Evolutionary conservation across 2,797 vertebrate genomes (phyloP).

Genomic region (Geotrypetes seraphini): DNA sequence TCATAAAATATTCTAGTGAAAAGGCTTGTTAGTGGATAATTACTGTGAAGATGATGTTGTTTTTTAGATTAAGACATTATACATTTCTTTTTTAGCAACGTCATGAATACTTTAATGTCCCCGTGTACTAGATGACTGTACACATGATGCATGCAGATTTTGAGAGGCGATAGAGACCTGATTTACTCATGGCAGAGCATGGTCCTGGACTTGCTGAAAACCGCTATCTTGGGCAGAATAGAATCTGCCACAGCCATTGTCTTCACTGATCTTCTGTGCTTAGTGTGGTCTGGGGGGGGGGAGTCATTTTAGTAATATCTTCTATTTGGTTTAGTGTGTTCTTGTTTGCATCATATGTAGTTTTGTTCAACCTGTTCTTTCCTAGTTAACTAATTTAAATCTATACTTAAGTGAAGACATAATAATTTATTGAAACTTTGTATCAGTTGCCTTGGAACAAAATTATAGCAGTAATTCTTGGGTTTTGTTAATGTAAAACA

Average conservation of each 20-base stretch:
- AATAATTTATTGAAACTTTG: no score
- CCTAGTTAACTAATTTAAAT: no score
- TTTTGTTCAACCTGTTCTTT: no score
- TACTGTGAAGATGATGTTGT: constrained; percentile 31
- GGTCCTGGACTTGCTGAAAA: constrained; percentile 64
- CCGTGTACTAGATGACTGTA: constrained; percentile 91
- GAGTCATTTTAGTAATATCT: constrained; percentile 31
- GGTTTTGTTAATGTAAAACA: no score
- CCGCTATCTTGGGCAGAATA: constrained; percentile 51
- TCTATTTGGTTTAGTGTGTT: constrained; percentile 20
- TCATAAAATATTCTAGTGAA: no score
- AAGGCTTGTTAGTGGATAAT: constrained; percentile 14
- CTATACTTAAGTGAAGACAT: no score
- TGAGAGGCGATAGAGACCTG: constrained; percentile 61
- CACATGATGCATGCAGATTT: constrained; percentile 67
- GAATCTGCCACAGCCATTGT: constrained; percentile 33
- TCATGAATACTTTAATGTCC: constrained; percentile 97
- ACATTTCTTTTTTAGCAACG: constrained; percentile 87
- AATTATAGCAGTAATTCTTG: no score
- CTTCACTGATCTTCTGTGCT: constrained; percentile 38
- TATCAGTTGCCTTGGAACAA: no score
- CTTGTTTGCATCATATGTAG: no score
- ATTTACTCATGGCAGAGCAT: constrained; percentile 69
- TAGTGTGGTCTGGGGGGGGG: no score
- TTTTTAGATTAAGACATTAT: constrained; percentile 63